phyloP scores from a whole-genome alignment of 1,140 invertebrate genomes.

The Pogonomyrmex californicus region DNA sequence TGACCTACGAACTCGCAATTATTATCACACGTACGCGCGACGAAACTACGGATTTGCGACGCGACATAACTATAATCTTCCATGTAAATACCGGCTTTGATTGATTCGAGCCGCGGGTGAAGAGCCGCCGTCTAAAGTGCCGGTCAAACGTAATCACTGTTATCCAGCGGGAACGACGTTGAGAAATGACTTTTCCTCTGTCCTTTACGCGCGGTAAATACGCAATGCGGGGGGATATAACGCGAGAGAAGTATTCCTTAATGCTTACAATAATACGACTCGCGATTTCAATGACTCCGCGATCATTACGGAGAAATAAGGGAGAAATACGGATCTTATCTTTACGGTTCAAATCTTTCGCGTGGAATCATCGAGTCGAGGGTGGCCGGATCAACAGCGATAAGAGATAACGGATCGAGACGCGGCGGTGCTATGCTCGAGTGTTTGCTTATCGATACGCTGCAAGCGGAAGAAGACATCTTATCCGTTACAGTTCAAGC shows the following conservation, averaged over 20 bases:
- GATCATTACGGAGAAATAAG: constrained; percentile 68
- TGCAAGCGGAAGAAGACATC: constrained; percentile 57
- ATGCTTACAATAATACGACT: constrained; percentile 31
- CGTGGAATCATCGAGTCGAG: constrained; percentile 53
- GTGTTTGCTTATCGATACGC: constrained; percentile 58
- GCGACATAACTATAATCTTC: constrained; percentile 56
- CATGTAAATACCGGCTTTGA: constrained; percentile 49
- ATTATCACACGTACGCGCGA: constrained; percentile 24
- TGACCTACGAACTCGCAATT: constrained; percentile 49
- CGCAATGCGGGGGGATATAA: constrained; percentile 22
- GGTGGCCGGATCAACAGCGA: constrained; percentile 67
- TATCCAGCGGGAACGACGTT: constrained; percentile 39
- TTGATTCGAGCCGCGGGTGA: constrained; percentile 55
- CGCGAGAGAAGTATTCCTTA: background rate
- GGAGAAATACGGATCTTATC: constrained; percentile 67
- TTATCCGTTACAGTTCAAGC: constrained; percentile 53
- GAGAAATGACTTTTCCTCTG: constrained; percentile 54
- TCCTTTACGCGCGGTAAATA: constrained; percentile 17
- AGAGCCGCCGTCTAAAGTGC: constrained; percentile 46
- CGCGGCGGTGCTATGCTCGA: constrained; percentile 31
- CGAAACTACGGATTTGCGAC: background rate
- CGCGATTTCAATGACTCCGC: constrained; percentile 69
- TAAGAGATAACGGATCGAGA: constrained; percentile 73
- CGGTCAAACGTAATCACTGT: constrained; percentile 46
- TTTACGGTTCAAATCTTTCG: constrained; percentile 73